Conservation (phyloP, 2,113 vertebrate species). For the Callopanchax toddi region DNA sequence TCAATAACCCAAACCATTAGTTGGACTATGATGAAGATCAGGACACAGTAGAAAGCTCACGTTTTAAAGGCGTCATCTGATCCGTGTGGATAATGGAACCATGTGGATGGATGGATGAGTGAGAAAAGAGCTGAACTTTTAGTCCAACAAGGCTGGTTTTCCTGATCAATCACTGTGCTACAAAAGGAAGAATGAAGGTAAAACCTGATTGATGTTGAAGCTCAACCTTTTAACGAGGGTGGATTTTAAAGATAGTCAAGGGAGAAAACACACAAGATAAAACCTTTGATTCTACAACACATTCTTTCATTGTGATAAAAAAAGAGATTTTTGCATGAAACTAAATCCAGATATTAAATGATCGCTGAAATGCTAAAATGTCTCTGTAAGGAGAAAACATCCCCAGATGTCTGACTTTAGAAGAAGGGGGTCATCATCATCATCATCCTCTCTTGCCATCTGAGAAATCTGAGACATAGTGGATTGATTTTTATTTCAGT, state of each 20-base stretch:
- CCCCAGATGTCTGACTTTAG: not conserved
- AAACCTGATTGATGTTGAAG: slow-evolving; percentile 14
- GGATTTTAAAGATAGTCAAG: slow-evolving; percentile 7
- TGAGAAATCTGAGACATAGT: not conserved
- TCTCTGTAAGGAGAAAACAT: not conserved
- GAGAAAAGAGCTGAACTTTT: slow-evolving; percentile 43
- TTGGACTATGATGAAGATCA: not conserved
- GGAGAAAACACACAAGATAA: not conserved
- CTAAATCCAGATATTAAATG: not conserved
- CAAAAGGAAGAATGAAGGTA: slow-evolving; percentile 21
- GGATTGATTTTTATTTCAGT: not conserved
- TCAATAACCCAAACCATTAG: no score
- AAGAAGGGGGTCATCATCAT: no score
- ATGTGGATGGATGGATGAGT: slow-evolving; percentile 16
- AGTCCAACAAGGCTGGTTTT: slow-evolving; percentile 27
- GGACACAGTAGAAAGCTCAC: not conserved
- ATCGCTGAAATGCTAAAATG: no score
- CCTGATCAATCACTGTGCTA: slow-evolving; percentile 24
- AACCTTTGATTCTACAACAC: no score
- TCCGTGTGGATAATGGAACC: slow-evolving; percentile 36
- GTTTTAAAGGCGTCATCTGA: slow-evolving; percentile 41
- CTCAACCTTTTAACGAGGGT: not conserved
- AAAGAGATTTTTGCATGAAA: not conserved
- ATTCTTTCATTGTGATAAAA: no score
- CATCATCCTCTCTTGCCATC: not conserved